These are phyloP conservation scores for Heliothis virescens DNA, from an alignment of 1,140 invertebrate genomes.

Conservation along the genomic window DNA sequence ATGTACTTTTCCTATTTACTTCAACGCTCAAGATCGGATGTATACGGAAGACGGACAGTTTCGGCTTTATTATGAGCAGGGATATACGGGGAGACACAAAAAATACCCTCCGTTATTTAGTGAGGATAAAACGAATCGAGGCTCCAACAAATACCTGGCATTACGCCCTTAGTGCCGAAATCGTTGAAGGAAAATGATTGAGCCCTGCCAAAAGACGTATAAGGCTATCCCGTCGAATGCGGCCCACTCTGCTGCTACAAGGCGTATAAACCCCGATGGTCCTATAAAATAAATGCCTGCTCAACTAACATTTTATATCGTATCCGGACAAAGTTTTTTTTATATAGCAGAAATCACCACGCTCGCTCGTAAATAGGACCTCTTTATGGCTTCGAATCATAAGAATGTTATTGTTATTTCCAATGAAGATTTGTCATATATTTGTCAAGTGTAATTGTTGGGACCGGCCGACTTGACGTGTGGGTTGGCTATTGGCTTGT, in stretches of 20 bases:
- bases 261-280: conserved; percentile 55
- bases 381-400: conserved; percentile 60
- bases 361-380: conserved; percentile 58
- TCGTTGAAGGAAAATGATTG: conserved; percentile 41
- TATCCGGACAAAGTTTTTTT: conserved; percentile 52
- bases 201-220: conserved; percentile 27
- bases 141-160: conserved; percentile 35
- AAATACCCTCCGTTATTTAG: conserved; percentile 34
- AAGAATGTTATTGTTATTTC: conserved; percentile 57
- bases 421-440: conserved; percentile 46
- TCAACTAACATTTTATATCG: conserved; percentile 61
- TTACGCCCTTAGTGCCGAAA: conserved; percentile 17
- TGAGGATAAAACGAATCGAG: conserved; percentile 29
- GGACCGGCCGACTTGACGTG: conserved; percentile 18
- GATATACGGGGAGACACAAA: conserved; percentile 36
- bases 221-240: conserved; percentile 21
- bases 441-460: conserved; percentile 46
- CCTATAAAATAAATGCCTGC: conserved; percentile 64
- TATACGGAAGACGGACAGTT: conserved; percentile 23
- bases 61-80: conserved; percentile 26
- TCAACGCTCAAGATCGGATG: conserved; percentile 18
- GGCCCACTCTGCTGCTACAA: conserved; percentile 30
- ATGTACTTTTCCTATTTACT: conserved; percentile 33
- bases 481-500: neutral
- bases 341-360: conserved; percentile 56